These are phyloP conservation scores for Isurus oxyrinchus DNA, from an alignment of 2,113 vertebrate species.

Conservation along the genomic window DNA sequence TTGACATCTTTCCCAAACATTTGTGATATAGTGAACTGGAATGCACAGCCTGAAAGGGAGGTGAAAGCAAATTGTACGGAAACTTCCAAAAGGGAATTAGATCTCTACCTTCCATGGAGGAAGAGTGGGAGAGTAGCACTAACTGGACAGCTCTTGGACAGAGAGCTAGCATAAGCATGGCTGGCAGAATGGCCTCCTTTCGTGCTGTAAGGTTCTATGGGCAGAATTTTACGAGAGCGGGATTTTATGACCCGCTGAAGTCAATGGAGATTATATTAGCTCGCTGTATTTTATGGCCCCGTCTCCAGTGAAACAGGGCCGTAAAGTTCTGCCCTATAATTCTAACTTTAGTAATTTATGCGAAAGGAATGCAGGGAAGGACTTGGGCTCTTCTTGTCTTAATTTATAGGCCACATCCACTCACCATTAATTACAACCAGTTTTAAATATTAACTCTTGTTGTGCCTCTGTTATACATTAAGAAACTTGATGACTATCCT, in stretches of 20 bases:
- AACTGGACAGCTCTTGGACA: neutral
- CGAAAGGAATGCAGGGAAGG: neutral
- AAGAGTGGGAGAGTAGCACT: neutral
- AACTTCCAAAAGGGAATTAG: neutral
- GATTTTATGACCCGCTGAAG: too few relatives aligned
- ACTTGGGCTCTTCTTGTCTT: neutral
- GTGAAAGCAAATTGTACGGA: neutral
- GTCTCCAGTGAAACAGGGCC: too few relatives aligned
- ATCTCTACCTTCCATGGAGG: neutral
- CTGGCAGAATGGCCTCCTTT: neutral
- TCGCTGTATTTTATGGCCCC: too few relatives aligned
- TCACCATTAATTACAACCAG: constrained; percentile 2
- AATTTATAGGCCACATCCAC: constrained; percentile 20
- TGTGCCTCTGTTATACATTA: constrained; percentile 14
- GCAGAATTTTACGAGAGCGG: too few relatives aligned
- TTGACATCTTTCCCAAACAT: neutral
- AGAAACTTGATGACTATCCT: constrained; percentile 17
- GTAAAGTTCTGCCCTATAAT: too few relatives aligned
- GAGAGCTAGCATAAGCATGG: neutral
- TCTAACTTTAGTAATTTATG: neutral
- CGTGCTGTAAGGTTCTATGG: neutral
- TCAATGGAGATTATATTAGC: too few relatives aligned
- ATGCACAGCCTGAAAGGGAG: neutral
- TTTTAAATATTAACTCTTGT: constrained; percentile 33
- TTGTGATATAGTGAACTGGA: neutral